Evolutionary conservation across 2,113 vertebrate species (phyloP).

Genomic region (Apus apus): DNA sequence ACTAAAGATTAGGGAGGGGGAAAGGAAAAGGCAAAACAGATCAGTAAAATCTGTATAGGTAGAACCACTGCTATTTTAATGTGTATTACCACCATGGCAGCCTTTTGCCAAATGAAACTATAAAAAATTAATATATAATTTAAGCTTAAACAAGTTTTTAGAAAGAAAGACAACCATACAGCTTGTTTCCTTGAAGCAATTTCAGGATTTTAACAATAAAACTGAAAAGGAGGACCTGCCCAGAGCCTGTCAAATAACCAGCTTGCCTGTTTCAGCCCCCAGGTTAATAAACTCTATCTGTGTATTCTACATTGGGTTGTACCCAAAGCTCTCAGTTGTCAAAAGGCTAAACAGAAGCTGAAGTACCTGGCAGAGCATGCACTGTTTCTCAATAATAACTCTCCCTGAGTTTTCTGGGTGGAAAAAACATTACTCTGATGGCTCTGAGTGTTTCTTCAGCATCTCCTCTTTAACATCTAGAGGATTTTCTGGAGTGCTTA

Average conservation of each 20-base stretch:
- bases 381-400: background rate
- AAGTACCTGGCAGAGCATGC: background rate
- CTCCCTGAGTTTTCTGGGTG: background rate
- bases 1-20: background rate
- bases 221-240: background rate
- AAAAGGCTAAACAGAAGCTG: background rate
- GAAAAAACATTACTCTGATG: background rate
- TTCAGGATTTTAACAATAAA: slow-evolving; percentile 20
- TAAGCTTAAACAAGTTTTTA: background rate
- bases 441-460: slow-evolving; percentile 29
- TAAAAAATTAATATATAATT: background rate
- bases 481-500: slow-evolving; percentile 54
- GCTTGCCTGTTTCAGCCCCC: background rate
- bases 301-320: background rate
- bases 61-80: background rate
- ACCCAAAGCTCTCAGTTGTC: background rate
- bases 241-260: background rate
- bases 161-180: background rate
- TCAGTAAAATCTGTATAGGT: background rate
- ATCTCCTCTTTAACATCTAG: background rate
- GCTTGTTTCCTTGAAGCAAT: background rate
- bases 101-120: background rate
- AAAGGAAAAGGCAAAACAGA: no score
- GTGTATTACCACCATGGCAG: background rate
- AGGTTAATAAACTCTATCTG: background rate